These are phyloP conservation scores for Chydorus sphaericus DNA, from an alignment of 2,888 invertebrate species.

Conservation along the genomic window DNA sequence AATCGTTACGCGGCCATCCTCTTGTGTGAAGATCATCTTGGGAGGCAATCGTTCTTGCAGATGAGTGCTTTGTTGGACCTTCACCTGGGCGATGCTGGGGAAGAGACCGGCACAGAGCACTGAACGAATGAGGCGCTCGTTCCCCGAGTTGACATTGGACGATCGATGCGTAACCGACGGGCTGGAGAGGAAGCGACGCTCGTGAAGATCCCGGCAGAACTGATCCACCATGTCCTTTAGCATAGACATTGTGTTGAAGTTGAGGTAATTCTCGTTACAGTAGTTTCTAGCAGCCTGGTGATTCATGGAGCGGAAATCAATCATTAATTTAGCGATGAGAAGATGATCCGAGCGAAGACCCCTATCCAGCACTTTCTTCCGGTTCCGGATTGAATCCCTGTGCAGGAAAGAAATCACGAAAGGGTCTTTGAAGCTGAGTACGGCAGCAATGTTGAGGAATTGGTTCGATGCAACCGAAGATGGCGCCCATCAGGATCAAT, in stretches of 20 bases:
- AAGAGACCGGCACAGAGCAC: constrained; percentile 75
- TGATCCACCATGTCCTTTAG: constrained; percentile 67
- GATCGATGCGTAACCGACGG: constrained; percentile 37
- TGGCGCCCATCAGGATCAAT: constrained; percentile 68
- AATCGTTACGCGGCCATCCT: constrained; percentile 45
- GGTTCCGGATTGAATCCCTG: constrained; percentile 44
- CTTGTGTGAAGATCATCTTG: constrained; percentile 35
- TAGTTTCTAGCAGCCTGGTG: constrained; percentile 36
- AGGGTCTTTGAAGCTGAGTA: constrained; percentile 71
- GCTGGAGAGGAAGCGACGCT: constrained; percentile 55
- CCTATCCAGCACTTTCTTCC: constrained; percentile 42
- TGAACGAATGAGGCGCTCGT: constrained; percentile 61
- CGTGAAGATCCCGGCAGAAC: constrained; percentile 52
- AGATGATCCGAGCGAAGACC: constrained; percentile 64
- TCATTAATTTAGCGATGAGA: constrained; percentile 52
- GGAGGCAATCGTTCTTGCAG: constrained; percentile 3
- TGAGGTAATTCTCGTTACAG: constrained; percentile 57
- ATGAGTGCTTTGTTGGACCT: constrained; percentile 33
- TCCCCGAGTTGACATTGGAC: constrained; percentile 59
- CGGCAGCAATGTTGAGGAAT: constrained; percentile 73
- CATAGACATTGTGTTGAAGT: constrained; percentile 45
- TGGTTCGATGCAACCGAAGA: constrained; percentile 82
- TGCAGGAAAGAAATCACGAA: constrained; percentile 52
- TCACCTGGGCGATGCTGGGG: constrained; percentile 63
- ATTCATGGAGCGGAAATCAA: constrained; percentile 39